Conservation (phyloP, 2,888 invertebrate genomes). For the Glyphotaelius pellucidus region DNA sequence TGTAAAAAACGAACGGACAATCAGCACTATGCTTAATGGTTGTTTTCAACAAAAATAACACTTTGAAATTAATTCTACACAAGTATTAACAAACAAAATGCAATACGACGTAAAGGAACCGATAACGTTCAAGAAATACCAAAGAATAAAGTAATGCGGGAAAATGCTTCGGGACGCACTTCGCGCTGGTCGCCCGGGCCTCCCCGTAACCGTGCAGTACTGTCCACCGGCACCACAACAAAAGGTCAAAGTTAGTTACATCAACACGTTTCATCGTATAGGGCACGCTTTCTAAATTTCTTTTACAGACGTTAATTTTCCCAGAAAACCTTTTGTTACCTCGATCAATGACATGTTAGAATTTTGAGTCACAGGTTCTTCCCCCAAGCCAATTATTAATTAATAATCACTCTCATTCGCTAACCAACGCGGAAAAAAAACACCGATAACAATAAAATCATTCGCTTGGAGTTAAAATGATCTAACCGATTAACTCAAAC, state of each 20-base stretch:
- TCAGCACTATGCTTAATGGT: not conserved
- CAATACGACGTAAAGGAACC: not conserved
- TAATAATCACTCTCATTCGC: not conserved
- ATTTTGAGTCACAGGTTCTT: constrained; percentile 19
- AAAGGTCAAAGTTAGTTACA: not conserved
- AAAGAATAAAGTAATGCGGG: not conserved
- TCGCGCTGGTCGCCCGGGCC: constrained; percentile 7
- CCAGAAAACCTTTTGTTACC: not conserved
- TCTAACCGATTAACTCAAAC: too few species aligned
- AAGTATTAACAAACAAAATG: not conserved
- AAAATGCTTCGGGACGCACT: constrained; percentile 17
- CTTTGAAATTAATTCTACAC: not conserved
- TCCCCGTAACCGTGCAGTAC: not conserved
- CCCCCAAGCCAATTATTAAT: not conserved
- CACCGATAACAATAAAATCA: not conserved
- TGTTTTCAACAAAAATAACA: not conserved
- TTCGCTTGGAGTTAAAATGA: not conserved
- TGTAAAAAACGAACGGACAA: not conserved
- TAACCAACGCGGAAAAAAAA: not conserved
- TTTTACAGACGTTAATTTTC: not conserved
- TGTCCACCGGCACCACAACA: not conserved
- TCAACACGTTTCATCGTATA: not conserved
- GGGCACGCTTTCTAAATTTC: not conserved
- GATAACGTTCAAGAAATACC: not conserved
- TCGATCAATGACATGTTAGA: not conserved